Evolutionary conservation across 2,113 vertebrate species (phyloP).

Genomic region (Phalacrocorax carbo): DNA sequence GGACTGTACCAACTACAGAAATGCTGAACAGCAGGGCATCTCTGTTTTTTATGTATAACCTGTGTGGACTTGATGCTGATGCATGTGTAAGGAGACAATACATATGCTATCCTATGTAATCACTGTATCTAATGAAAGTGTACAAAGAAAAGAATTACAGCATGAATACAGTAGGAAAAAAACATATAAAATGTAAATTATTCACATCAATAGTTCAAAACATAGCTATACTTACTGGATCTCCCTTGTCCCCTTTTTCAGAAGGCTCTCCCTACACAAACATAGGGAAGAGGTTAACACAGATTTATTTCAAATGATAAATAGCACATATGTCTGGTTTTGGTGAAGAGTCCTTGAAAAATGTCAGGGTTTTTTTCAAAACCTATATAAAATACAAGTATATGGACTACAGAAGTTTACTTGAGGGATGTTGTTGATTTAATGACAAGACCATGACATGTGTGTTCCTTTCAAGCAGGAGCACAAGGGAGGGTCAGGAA

Average conservation of each 20-base stretch:
- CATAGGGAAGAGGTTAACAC: background rate
- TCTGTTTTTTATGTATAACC: background rate
- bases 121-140: background rate
- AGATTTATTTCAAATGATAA: background rate
- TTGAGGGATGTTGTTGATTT: background rate
- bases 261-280: constrained; percentile 66
- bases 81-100: background rate
- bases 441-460: background rate
- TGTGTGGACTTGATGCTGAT: background rate
- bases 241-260: constrained; percentile 86
- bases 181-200: background rate
- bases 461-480: background rate
- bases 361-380: background rate
- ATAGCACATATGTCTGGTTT: background rate
- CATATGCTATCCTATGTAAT: background rate
- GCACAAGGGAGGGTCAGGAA: background rate
- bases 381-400: background rate
- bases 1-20: background rate
- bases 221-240: constrained; percentile 75
- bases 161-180: background rate
- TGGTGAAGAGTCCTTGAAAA: background rate
- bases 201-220: background rate
- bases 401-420: background rate
- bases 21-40: background rate
- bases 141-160: background rate